Percentiles rank a stretch among this genome's conserved stretches.
These are phyloP conservation scores for Acronicta alni DNA, from an alignment of 2,888 invertebrate genomes.

Conservation along the genomic window DNA sequence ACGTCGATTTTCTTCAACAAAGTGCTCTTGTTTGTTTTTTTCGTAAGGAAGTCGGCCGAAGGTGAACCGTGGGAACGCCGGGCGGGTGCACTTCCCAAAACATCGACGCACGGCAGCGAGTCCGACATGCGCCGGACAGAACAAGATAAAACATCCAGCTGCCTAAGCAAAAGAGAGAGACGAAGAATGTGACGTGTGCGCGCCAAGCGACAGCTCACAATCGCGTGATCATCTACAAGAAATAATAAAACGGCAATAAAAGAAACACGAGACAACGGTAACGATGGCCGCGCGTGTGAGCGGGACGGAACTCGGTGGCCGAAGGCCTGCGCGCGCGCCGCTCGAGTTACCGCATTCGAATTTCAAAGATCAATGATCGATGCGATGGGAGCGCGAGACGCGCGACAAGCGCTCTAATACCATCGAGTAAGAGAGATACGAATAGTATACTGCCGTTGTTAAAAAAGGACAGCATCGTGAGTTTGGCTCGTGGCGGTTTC, in stretches of 20 bases:
- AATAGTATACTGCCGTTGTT: slow-evolving; percentile 41
- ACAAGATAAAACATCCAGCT: slow-evolving; percentile 66
- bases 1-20: slow-evolving; percentile 89
- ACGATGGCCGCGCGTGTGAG: slow-evolving; percentile 77
- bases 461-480: slow-evolving; percentile 65
- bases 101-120: slow-evolving; percentile 89
- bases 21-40: slow-evolving; percentile 89
- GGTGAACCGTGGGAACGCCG: slow-evolving; percentile 89
- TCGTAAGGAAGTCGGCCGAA: slow-evolving; percentile 89
- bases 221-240: slow-evolving; percentile 90
- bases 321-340: slow-evolving; percentile 85
- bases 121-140: slow-evolving; percentile 83
- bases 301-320: slow-evolving; percentile 77
- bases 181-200: slow-evolving; percentile 84
- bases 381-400: slow-evolving; percentile 83
- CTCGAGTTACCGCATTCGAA: slow-evolving; percentile 86
- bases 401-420: slow-evolving; percentile 71
- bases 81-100: slow-evolving; percentile 90
- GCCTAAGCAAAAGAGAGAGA: slow-evolving; percentile 62
- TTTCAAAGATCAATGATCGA: slow-evolving; percentile 89
- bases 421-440: slow-evolving; percentile 63
- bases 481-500: slow-evolving; percentile 84
- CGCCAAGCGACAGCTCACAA: slow-evolving; percentile 88
- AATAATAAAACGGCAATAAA: slow-evolving; percentile 90
- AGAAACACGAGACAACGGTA: slow-evolving; percentile 87